phyloP scores from a whole-genome alignment of 2,113 vertebrate species.

The Mesembrinibis cayennensis region DNA sequence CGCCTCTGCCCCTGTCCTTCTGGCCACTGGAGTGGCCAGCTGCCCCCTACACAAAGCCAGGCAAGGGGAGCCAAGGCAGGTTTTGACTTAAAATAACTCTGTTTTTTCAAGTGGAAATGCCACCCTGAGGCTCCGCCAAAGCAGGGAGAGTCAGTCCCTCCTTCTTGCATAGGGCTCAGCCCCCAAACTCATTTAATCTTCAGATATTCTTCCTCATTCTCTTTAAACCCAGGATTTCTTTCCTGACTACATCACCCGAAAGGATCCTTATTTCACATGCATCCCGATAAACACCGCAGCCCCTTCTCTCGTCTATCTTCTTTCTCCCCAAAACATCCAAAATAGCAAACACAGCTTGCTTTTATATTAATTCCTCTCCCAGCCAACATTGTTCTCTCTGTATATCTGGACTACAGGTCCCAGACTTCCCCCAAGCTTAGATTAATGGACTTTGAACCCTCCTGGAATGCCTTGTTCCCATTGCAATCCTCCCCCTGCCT shows the following conservation, averaged over 20 bases:
- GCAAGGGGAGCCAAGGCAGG: neutral
- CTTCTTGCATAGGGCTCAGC: neutral
- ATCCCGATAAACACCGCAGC: neutral
- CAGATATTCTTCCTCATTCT: neutral
- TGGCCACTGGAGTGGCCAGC: neutral
- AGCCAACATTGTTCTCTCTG: neutral
- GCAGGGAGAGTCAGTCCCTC: neutral
- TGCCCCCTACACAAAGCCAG: neutral
- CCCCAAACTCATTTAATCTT: neutral
- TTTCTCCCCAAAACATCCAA: neutral
- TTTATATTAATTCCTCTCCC: neutral
- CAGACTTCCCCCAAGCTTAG: neutral
- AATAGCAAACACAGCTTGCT: neutral
- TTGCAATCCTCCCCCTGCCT: neutral
- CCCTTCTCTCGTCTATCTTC: neutral
- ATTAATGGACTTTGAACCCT: neutral
- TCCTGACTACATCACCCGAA: neutral
- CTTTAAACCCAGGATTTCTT: neutral
- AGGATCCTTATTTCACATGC: neutral
- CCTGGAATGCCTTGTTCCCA: neutral
- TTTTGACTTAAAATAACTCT: neutral
- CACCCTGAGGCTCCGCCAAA: neutral
- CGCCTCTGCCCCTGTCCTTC: rapidly evolving
- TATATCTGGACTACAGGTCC: neutral
- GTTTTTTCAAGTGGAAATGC: neutral